Evolutionary conservation across 2,888 invertebrate genomes (phyloP).

Genomic region (Agonopterix heracliana): DNA sequence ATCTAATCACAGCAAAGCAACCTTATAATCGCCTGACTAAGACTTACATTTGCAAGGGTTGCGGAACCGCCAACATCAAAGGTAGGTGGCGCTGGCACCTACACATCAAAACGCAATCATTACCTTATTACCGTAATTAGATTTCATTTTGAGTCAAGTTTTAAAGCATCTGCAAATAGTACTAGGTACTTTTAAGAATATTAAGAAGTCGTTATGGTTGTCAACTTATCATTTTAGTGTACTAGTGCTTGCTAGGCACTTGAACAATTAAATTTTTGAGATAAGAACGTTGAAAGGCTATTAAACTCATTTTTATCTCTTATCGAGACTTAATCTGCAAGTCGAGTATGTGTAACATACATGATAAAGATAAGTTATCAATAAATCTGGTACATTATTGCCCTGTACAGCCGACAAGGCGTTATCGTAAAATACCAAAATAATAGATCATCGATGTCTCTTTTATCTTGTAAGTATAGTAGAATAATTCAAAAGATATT

Average conservation of each 20-base stretch:
- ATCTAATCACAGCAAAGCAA: constrained; percentile 65
- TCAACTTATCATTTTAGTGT: too few species aligned
- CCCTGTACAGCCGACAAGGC: constrained; percentile 25
- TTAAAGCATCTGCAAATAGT: too few species aligned
- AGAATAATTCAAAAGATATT: constrained; percentile 33
- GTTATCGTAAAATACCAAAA: constrained; percentile 32
- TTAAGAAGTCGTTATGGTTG: too few species aligned
- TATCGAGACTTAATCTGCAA: constrained; percentile 53
- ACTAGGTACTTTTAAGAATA: too few species aligned
- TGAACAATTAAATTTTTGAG: constrained; percentile 2
- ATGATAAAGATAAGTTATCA: constrained; percentile 63
- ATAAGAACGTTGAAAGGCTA: constrained; percentile 43
- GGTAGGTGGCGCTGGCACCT: constrained; percentile 55
- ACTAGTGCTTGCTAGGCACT: neutral
- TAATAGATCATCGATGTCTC: constrained; percentile 42
- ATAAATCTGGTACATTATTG: constrained; percentile 53
- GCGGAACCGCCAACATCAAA: constrained; percentile 52
- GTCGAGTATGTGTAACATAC: constrained; percentile 44
- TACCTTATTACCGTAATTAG: constrained; percentile 26
- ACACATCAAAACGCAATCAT: constrained; percentile 50
- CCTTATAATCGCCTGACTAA: constrained; percentile 65
- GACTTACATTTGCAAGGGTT: constrained; percentile 59
- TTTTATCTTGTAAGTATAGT: constrained; percentile 44
- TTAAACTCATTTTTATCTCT: constrained; percentile 61
- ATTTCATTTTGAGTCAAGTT: constrained; percentile 14